phyloP scores from a whole-genome alignment of 2,113 vertebrate species.

The Prionailurus bengalensis region DNA sequence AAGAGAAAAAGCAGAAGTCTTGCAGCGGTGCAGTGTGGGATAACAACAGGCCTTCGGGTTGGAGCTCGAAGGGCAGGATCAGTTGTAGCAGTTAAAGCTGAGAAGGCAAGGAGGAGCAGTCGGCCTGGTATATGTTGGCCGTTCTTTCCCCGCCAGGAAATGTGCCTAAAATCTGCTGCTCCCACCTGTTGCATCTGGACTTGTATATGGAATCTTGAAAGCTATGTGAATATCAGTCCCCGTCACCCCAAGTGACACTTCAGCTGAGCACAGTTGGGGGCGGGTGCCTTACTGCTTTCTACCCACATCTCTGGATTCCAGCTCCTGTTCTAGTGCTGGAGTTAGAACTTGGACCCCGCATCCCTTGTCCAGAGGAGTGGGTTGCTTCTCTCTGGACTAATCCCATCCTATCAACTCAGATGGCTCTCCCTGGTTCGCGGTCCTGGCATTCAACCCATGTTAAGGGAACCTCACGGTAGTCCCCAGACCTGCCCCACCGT shows the following conservation, averaged over 20 bases:
- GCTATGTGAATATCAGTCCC: neutral
- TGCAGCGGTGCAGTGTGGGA: accelerated
- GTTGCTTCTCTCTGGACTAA: neutral
- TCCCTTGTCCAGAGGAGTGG: neutral
- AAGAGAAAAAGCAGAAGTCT: neutral
- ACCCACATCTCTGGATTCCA: neutral
- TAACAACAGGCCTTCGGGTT: neutral
- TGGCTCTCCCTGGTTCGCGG: neutral
- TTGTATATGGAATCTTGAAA: neutral
- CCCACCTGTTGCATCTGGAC: neutral
- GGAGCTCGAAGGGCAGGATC: neutral
- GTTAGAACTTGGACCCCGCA: neutral
- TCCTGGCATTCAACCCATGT: neutral
- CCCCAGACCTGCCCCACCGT: neutral
- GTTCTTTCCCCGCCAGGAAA: neutral
- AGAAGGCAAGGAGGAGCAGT: neutral
- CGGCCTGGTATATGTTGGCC: neutral
- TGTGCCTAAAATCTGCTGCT: neutral
- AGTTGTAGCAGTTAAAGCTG: neutral
- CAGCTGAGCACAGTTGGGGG: too few species aligned
- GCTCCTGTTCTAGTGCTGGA: neutral
- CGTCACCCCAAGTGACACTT: neutral
- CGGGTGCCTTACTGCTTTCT: neutral
- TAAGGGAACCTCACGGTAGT: neutral
- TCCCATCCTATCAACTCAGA: neutral